phyloP scores from a whole-genome alignment of 2,888 invertebrate species.

The Dryococelus australis region DNA sequence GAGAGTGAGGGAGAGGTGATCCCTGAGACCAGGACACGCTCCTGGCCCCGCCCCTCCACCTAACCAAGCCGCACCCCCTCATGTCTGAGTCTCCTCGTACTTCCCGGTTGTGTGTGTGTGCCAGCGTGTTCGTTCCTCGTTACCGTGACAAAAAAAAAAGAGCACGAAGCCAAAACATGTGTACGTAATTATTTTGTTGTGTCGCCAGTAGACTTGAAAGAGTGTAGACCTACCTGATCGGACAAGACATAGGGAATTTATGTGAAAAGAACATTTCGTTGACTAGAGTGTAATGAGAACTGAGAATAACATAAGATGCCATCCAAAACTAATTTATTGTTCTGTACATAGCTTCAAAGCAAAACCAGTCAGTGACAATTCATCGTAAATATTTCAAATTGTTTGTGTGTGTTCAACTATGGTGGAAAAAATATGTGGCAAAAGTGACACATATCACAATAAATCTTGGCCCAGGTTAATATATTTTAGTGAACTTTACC shows the following conservation, averaged over 20 bases:
- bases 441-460: background rate
- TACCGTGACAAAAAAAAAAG: background rate
- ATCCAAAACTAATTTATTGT: conserved; percentile 16
- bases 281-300: background rate
- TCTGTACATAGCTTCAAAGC: background rate
- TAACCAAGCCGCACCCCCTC: background rate
- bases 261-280: background rate
- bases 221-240: background rate
- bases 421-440: background rate
- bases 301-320: conserved; percentile 1
- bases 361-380: background rate
- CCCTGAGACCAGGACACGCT: background rate
- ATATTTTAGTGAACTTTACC: too few relatives aligned
- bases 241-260: background rate
- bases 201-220: conserved; percentile 16
- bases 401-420: background rate
- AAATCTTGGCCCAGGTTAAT: too few relatives aligned
- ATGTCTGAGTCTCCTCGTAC: background rate
- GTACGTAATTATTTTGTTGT: background rate
- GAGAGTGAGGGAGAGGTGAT: background rate
- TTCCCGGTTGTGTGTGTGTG: background rate
- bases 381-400: background rate
- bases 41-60: background rate
- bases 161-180: conserved; percentile 6
- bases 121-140: conserved; percentile 7